A percentile compares a stretch with the other conserved stretches of the same genome.
Conservation (phyloP, 2,888 invertebrate species). For the Cosmia trapezina region DNA sequence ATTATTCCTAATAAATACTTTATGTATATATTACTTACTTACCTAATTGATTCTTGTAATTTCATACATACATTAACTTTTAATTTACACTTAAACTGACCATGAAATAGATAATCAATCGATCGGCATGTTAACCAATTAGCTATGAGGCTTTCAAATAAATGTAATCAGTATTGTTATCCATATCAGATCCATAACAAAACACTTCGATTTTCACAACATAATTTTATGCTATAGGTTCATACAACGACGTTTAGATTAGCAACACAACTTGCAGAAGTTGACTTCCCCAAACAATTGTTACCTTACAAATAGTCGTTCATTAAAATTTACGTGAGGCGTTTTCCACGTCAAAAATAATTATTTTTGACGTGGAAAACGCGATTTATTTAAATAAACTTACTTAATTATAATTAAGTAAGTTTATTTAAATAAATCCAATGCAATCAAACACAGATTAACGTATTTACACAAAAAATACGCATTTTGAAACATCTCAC, state of each 20-base stretch:
- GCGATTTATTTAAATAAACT: too few relatives aligned
- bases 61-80: neutral
- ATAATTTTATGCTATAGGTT: neutral
- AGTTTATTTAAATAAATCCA: too few relatives aligned
- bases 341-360: too few relatives aligned
- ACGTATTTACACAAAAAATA: too few relatives aligned
- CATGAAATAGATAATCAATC: constrained; percentile 13
- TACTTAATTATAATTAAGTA: too few relatives aligned
- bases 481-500: too few relatives aligned
- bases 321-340: too few relatives aligned
- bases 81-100: neutral
- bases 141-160: neutral
- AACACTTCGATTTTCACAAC: constrained; percentile 23
- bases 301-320: too few relatives aligned
- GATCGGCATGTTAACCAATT: neutral
- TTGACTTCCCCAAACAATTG: neutral
- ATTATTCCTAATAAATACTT: neutral
- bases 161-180: constrained; percentile 28
- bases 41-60: neutral
- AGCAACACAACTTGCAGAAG: neutral
- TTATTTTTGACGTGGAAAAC: too few relatives aligned
- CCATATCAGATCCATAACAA: constrained; percentile 25
- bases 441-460: too few relatives aligned
- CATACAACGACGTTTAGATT: neutral
- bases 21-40: too few relatives aligned